Percentiles rank a stretch among this genome's conserved stretches.
Conservation (phyloP, 2,113 vertebrate species). For the Mystacornis crossleyi region DNA sequence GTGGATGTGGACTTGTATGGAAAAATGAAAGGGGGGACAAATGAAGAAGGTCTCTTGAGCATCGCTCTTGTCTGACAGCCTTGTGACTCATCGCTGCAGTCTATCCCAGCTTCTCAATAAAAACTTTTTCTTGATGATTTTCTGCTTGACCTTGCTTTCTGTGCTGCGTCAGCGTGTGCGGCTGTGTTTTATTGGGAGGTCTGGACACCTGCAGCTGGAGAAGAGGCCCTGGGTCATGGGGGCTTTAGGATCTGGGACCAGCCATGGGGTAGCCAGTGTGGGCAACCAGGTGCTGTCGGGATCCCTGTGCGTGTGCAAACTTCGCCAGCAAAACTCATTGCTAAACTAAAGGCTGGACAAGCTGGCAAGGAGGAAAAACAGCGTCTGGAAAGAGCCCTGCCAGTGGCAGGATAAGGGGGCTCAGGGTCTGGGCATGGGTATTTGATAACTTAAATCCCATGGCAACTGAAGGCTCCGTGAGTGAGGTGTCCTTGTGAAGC, state of each 20-base stretch:
- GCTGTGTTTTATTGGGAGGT: not conserved
- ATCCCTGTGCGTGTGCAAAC: not conserved
- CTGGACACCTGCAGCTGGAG: not conserved
- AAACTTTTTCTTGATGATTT: not conserved
- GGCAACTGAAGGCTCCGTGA: rapidly evolving
- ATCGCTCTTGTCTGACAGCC: not conserved
- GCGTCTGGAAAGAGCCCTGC: not conserved
- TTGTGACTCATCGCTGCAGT: not conserved
- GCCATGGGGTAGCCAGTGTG: rapidly evolving
- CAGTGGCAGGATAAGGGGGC: not conserved
- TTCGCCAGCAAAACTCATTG: not conserved
- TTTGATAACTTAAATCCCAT: not conserved
- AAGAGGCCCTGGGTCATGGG: rapidly evolving
- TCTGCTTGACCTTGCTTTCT: not conserved
- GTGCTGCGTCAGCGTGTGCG: not conserved
- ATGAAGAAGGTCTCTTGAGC: not conserved
- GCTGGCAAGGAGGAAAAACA: not conserved
- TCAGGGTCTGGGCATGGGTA: not conserved
- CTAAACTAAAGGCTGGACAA: not conserved
- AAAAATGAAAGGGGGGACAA: not conserved
- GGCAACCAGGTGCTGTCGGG: not conserved
- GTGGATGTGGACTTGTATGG: not conserved
- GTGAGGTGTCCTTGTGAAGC: not conserved
- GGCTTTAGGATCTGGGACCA: not conserved
- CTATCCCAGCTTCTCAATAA: not conserved